Evolutionary conservation across 2,113 vertebrate species (phyloP).

Genomic region (Pelobates fuscus): DNA sequence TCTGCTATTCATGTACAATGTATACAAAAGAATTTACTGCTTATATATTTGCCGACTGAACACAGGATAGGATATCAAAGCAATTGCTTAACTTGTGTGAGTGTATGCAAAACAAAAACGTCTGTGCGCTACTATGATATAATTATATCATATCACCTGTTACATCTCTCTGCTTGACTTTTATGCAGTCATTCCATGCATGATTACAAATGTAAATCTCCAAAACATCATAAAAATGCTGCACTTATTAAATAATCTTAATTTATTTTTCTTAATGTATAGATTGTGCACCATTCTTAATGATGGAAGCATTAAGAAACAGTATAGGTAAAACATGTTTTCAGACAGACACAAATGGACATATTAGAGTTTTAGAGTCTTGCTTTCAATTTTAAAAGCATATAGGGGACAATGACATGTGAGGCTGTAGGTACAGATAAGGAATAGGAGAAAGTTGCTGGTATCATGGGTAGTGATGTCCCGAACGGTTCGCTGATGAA

Average conservation of each 20-base stretch:
- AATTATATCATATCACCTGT: neutral
- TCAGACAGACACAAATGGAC: too few species aligned
- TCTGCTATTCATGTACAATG: neutral
- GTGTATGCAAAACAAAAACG: neutral
- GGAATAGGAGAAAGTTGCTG: too few species aligned
- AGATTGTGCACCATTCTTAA: too few species aligned
- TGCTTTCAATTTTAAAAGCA: too few species aligned
- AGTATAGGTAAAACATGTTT: too few species aligned
- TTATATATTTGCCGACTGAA: slow-evolving; percentile 3
- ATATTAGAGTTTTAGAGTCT: too few species aligned
- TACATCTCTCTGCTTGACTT: neutral
- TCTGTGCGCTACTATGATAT: neutral
- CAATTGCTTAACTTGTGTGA: slow-evolving; percentile 7
- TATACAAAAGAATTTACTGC: slow-evolving; percentile 17
- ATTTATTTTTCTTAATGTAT: too few species aligned
- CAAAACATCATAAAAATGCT: neutral
- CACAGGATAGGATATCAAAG: neutral
- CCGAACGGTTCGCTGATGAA: too few species aligned
- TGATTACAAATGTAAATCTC: neutral
- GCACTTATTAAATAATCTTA: neutral
- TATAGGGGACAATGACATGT: too few species aligned
- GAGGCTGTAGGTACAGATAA: too few species aligned
- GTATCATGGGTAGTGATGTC: too few species aligned
- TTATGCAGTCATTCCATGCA: neutral
- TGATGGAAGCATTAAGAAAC: too few species aligned